phyloP scores from a whole-genome alignment of 2,888 invertebrate genomes.

The Lasioglossum lativentre region DNA sequence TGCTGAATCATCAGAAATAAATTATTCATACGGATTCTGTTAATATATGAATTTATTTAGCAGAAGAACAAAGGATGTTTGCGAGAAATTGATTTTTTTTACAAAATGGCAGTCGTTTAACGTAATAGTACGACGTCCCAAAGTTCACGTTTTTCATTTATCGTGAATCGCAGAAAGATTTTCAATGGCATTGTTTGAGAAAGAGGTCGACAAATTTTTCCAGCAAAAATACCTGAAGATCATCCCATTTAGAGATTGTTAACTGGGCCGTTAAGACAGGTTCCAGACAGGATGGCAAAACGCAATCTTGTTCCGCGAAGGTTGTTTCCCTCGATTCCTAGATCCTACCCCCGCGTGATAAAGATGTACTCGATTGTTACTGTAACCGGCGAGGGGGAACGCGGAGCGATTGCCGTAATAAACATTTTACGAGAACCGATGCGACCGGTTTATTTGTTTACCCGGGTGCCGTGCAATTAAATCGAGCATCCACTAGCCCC shows the following conservation, averaged over 20 bases:
- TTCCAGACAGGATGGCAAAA: constrained; percentile 14
- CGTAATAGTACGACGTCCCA: too few species aligned
- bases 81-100: too few species aligned
- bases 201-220: too few species aligned
- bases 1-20: neutral
- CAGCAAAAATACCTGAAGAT: too few species aligned
- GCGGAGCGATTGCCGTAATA: constrained; percentile 45
- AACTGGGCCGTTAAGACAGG: neutral
- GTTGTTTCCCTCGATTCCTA: constrained; percentile 45
- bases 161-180: neutral
- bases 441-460: constrained; percentile 68
- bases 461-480: constrained; percentile 36
- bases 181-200: too few species aligned
- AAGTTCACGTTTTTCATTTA: too few species aligned
- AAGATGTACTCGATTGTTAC: constrained; percentile 48
- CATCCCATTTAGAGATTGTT: neutral
- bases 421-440: constrained; percentile 61
- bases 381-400: constrained; percentile 7
- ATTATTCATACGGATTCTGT: neutral
- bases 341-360: constrained; percentile 42
- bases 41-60: neutral
- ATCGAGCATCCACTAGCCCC: neutral
- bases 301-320: neutral
- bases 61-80: neutral
- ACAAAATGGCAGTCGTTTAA: too few species aligned